Evolutionary conservation across 2,888 invertebrate genomes (phyloP), one percentile per base, ranked within the genome.

Genomic region (Ophion obscuratus): DNA sequence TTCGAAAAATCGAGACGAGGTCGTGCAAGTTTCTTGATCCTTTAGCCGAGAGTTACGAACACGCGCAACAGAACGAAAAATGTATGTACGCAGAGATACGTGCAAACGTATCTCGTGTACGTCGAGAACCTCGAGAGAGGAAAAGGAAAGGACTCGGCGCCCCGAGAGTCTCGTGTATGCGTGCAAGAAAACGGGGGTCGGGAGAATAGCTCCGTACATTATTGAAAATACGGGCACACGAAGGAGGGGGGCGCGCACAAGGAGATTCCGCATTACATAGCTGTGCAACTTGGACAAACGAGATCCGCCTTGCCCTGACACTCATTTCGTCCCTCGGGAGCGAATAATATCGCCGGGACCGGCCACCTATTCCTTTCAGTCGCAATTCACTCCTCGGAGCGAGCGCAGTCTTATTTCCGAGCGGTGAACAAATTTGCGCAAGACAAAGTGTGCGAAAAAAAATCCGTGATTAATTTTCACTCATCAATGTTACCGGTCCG

Each of bases 21-120:
- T 84, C 87, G 81, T 31, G 24, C 71, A 85, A 88, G 88, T 88
- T 88, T 87, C 81, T 88, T 90, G 88, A 89, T 88, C 88, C 87
- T 81, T 83, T 84, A 74, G 64, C 81, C 44, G 62, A 73, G 80
- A 76, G 70, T 81, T 70, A 66, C 77, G 70, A 83, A 53, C 79
- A 82, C 61, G 74, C 53, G 53, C n/a, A 61, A 24, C 40, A 53
- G 27, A 68, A 81, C 67, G 77, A 75, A 78, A 81, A 66, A 66
- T 70, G 59, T 40, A 59, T 57, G 44, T 27, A 79, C 31, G 62
- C 62, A 31, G 66, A 57, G 27, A 73, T 24, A 66, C 7, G 36
- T 20, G 20, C 24, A 61, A 20, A 20, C 9, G 24, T 61, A 61
- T 61, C n/a, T 20, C n/a, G 24, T 9, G 20, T 1, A 40, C 1